Conservation (phyloP, 2,113 vertebrate species). For the Sylvietta virens region DNA sequence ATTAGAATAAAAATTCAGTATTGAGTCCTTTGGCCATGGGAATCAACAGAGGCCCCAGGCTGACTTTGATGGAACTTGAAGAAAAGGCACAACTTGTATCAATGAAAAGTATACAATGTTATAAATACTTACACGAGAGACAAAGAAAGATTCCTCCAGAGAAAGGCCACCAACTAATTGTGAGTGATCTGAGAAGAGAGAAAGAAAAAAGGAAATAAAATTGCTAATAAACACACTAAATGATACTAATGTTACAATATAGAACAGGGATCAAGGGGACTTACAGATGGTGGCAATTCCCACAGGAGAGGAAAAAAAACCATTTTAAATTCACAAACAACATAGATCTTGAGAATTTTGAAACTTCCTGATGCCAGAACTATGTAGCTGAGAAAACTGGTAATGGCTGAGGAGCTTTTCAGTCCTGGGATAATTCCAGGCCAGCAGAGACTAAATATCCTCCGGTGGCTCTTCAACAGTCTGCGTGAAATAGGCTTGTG, state of each 20-base stretch:
- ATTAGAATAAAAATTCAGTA: background rate
- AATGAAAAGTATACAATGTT: constrained; percentile 2
- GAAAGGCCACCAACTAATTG: constrained; percentile 45
- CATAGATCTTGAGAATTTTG: background rate
- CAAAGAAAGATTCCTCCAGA: constrained; percentile 4
- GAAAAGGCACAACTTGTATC: background rate
- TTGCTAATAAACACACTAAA: constrained; percentile 3
- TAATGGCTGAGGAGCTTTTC: background rate
- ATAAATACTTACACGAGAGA: constrained; percentile 63
- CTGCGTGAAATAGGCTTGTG: constrained; percentile 44
- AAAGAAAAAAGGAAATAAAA: constrained; percentile 26
- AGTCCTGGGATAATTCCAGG: constrained; percentile 2
- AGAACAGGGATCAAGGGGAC: background rate
- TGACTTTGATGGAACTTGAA: background rate
- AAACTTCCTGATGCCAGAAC: background rate
- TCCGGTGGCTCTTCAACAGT: background rate
- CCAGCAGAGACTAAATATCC: constrained; percentile 26
- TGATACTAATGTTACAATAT: background rate
- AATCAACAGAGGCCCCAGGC: background rate
- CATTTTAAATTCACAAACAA: background rate
- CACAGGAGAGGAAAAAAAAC: background rate
- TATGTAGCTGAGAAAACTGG: background rate
- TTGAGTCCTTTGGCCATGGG: background rate
- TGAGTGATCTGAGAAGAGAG: constrained; percentile 40
- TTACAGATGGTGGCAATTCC: background rate